Evolutionary conservation across 2,888 invertebrate genomes (phyloP).

Genomic region (Morinoia aosen): DNA sequence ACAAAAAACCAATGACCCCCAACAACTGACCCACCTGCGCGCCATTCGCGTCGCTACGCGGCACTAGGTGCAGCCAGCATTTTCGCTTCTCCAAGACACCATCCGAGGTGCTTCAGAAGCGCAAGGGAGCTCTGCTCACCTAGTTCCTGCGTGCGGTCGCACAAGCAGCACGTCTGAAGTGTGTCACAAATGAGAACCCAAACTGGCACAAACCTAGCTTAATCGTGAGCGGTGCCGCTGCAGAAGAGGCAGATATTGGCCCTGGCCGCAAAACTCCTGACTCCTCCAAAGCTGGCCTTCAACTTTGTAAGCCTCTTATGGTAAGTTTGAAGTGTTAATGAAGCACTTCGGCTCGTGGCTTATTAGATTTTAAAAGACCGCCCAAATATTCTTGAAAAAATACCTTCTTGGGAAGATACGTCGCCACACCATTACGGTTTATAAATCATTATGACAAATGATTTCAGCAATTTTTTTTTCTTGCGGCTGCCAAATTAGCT

Average conservation of each 20-base stretch:
- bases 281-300: slow-evolving; percentile 32
- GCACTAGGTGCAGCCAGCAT: neutral
- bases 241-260: slow-evolving; percentile 6
- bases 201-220: neutral
- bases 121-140: no score
- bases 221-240: neutral
- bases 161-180: no score
- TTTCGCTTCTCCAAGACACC: no score
- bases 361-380: slow-evolving; percentile 11
- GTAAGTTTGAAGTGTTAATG: slow-evolving; percentile 51
- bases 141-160: no score
- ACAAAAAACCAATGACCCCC: neutral
- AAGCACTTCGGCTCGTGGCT: slow-evolving; percentile 41
- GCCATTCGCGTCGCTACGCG: neutral
- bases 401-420: neutral
- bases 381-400: neutral
- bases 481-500: neutral
- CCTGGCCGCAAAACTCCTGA: slow-evolving; percentile 44
- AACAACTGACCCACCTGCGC: neutral
- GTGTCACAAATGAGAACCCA: neutral
- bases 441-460: neutral
- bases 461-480: neutral
- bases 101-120: no score
- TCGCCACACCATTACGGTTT: neutral
- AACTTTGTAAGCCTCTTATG: slow-evolving; percentile 44